Base-by-base conservation (phyloP, 2,113 vertebrate genomes). In the Brachypteracias leptosomus region DNA sequence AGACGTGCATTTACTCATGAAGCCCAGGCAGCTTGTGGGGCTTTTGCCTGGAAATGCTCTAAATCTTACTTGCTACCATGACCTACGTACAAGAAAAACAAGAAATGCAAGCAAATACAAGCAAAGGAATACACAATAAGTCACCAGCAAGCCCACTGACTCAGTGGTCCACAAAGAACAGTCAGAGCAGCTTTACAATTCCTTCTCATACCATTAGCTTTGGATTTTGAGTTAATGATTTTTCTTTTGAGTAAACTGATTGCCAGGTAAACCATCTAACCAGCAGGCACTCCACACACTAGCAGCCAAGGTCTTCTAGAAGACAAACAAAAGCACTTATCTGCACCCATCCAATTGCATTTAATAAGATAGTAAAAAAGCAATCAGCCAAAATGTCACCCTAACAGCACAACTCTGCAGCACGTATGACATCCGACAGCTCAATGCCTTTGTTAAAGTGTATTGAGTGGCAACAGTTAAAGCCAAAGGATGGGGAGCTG, bases 1-100 rank as follows among this genome's bases (percentile, higher is more conserved):
- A 46, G 31, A 24, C 0, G 0, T 3, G 8, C 12, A 6, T 26
- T 90, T n/a, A 46, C 18, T 36, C 51, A 16, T 5, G 5, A 68
- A 83, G 9, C 11, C 46, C 46, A 25, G 5, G 16, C 8, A 63
- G 13, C 9, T 1, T 2, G 2, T 8, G 44, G n/a, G 40, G 25
- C 13, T 61, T 90, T 15, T 36, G 20, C 26, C 36, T 44, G 5
- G 3, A 38, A n/a, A 33, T 29, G 46, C 85, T 35, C 62, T 58
- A 15, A 47, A 36, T 19, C 4, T 66, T 15, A 11, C 10, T 61
- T 74, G 22, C 35, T 74, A 1, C 21, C 24, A 10, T 22, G 40
- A 35, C n/a, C 74, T 20, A 12, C 10, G 12, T 42, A 9, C 11
- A 36, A 54, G 13, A 38, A 65, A 72, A 75, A 5, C 19, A 67